These are phyloP conservation scores for Orthosia gothica DNA, from an alignment of 2,888 invertebrate genomes.

Conservation along the genomic window DNA sequence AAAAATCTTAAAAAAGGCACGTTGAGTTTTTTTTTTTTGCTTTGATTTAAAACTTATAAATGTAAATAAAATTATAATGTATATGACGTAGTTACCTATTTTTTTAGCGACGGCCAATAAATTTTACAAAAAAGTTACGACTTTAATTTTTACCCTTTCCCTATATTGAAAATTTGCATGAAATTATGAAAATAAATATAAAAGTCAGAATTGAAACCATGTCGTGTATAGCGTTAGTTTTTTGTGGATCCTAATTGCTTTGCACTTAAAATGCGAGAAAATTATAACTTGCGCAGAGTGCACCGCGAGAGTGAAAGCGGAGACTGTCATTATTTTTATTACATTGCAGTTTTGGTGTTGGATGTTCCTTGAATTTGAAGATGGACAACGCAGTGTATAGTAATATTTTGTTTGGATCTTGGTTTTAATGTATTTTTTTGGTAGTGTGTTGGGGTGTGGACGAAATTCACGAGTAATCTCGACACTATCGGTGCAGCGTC, in stretches of 20 bases:
- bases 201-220: constrained; percentile 64
- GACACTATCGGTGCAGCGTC: constrained; percentile 77
- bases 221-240: constrained; percentile 67
- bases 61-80: constrained; percentile 67
- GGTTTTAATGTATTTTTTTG: constrained; percentile 16
- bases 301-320: constrained; percentile 20
- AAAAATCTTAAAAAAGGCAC: constrained; percentile 51
- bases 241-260: constrained; percentile 79
- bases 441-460: constrained; percentile 61
- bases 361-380: not conserved
- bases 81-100: constrained; percentile 77
- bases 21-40: constrained; percentile 68
- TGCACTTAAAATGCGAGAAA: constrained; percentile 75
- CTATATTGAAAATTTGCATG: constrained; percentile 61
- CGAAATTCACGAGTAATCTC: constrained; percentile 80
- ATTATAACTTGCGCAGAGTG: constrained; percentile 81
- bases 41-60: constrained; percentile 71
- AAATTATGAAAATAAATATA: constrained; percentile 67
- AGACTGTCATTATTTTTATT: constrained; percentile 33
- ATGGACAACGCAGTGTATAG: constrained; percentile 46
- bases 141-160: constrained; percentile 58
- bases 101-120: constrained; percentile 83
- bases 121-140: constrained; percentile 72
- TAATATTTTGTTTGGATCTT: constrained; percentile 24
- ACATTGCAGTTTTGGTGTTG: constrained; percentile 50